Evolutionary conservation across 1,140 invertebrate genomes (phyloP).

Genomic region (Acromyrmex echinatior): DNA sequence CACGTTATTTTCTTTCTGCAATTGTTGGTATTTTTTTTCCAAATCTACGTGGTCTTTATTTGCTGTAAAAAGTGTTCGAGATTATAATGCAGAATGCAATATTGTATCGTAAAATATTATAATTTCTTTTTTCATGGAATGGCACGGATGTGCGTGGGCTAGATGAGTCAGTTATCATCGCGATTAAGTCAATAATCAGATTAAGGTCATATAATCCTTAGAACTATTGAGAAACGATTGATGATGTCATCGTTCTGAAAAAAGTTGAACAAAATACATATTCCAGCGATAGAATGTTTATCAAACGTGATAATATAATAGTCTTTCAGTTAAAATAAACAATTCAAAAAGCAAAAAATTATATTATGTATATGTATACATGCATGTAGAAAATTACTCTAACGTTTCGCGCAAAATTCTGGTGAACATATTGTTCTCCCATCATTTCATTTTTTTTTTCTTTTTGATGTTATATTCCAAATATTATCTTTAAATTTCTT

Average conservation of each 20-base stretch:
- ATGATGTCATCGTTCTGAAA: conserved; percentile 32
- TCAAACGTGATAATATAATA: background rate
- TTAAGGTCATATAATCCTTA: conserved; percentile 31
- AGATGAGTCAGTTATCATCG: conserved; percentile 20
- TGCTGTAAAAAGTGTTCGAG: conserved; percentile 83
- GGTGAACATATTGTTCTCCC: background rate
- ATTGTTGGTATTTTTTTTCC: conserved; percentile 88
- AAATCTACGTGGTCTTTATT: conserved; percentile 88
- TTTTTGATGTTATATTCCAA: background rate
- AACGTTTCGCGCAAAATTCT: background rate
- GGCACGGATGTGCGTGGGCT: background rate
- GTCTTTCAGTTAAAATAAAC: background rate
- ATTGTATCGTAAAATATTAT: background rate
- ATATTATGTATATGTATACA: background rate
- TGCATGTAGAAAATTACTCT: background rate
- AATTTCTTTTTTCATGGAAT: background rate
- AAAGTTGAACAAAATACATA: conserved; percentile 22
- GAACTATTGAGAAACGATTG: conserved; percentile 14
- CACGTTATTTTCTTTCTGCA: conserved; percentile 87
- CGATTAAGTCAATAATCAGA: conserved; percentile 20
- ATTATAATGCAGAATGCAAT: conserved; percentile 1
- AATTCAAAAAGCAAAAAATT: background rate
- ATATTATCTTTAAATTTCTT: conserved; percentile 47
- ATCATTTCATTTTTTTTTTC: background rate
- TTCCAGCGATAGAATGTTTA: background rate